These are phyloP conservation scores for Oscheius myriophilus DNA, from an alignment of 2,888 invertebrate genomes.

Conservation along the genomic window DNA sequence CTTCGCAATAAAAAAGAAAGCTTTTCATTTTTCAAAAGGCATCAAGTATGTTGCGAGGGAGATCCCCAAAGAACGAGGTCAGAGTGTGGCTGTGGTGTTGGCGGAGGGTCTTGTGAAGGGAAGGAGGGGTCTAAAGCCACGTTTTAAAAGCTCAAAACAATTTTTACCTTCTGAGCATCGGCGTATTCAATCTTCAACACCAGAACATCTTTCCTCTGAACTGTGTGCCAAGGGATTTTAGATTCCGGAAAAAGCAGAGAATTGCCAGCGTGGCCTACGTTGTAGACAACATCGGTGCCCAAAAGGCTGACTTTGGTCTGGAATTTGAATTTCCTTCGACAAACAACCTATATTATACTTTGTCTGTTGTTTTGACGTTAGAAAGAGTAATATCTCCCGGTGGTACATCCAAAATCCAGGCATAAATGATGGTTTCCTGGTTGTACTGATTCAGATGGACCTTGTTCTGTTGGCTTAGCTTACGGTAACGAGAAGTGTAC, in stretches of 20 bases:
- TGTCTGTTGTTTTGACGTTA: slow-evolving; percentile 50
- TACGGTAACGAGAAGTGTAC: slow-evolving; percentile 58
- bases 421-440: slow-evolving; percentile 60
- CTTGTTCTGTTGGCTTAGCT: slow-evolving; percentile 21
- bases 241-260: slow-evolving; percentile 19
- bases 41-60: not conserved
- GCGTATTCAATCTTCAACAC: slow-evolving; percentile 66
- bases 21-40: not conserved
- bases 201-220: slow-evolving; percentile 56
- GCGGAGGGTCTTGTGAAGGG: slow-evolving; percentile 8
- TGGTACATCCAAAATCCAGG: slow-evolving; percentile 59
- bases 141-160: not conserved
- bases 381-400: slow-evolving; percentile 40
- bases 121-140: not conserved
- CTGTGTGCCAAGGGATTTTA: slow-evolving; percentile 50
- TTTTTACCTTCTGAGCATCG: slow-evolving; percentile 30
- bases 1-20: not conserved
- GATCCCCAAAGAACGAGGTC: slow-evolving; percentile 1
- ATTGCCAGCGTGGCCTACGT: slow-evolving; percentile 1
- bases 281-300: slow-evolving; percentile 45
- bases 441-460: slow-evolving; percentile 44
- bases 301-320: slow-evolving; percentile 59
- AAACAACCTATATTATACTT: slow-evolving; percentile 36
- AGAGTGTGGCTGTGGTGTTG: slow-evolving; percentile 9
- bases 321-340: slow-evolving; percentile 17